phyloP scores from a whole-genome alignment of 1,140 invertebrate species.

The Hestina assimilis region DNA sequence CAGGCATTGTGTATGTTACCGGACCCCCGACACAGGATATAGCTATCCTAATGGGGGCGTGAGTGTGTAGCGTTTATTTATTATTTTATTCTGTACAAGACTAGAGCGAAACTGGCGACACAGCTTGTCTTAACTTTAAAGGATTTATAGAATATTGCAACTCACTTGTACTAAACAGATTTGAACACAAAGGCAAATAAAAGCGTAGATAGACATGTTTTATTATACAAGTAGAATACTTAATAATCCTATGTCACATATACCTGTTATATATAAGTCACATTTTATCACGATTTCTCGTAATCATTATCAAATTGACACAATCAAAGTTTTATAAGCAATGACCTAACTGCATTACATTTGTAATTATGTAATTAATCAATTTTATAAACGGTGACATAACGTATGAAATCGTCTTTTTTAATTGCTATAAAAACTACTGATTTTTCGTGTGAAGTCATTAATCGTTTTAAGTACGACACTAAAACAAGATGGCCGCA shows the following conservation, averaged over 20 bases:
- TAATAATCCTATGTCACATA: neutral
- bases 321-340: neutral
- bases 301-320: neutral
- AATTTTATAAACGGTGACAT: neutral
- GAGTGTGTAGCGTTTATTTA: too few species aligned
- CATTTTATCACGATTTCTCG: neutral
- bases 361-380: neutral
- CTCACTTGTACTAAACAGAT: slow-evolving; percentile 35
- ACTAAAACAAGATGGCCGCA: slow-evolving; percentile 10
- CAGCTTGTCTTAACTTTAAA: too few species aligned
- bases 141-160: too few species aligned
- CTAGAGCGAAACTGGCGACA: too few species aligned
- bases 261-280: neutral
- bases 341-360: neutral
- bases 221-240: neutral
- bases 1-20: too few species aligned
- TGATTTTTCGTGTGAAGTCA: neutral
- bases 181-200: slow-evolving; percentile 28
- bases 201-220: slow-evolving; percentile 26
- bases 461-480: neutral
- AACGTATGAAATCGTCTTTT: neutral
- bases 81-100: too few species aligned
- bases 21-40: too few species aligned
- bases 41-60: too few species aligned
- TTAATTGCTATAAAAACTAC: neutral